Conservation (phyloP, 2,797 vertebrate genomes). For the Girardinus metallicus region DNA sequence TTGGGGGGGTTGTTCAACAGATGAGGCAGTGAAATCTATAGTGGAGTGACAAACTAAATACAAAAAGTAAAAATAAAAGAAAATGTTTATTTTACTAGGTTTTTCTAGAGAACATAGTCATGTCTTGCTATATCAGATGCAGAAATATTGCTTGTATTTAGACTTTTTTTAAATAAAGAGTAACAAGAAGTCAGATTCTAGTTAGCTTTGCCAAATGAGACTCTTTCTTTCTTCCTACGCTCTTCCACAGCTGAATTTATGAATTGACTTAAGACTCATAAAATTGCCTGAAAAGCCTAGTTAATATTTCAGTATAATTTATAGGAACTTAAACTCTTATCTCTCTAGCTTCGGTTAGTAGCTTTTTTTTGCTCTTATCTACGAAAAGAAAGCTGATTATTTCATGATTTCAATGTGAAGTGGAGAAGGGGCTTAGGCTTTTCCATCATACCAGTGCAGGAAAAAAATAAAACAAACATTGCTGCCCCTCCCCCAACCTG, state of each 20-base stretch:
- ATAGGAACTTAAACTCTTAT: neutral
- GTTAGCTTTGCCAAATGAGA: neutral
- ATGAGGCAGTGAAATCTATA: neutral
- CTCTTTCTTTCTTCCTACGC: neutral
- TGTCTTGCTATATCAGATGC: neutral
- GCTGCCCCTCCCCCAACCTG: neutral
- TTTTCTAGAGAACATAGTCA: neutral
- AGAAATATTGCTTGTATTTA: neutral
- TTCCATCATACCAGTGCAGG: neutral
- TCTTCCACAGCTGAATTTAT: neutral
- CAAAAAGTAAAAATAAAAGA: neutral
- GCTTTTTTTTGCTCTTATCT: neutral
- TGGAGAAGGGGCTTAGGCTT: neutral
- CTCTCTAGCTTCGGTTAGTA: neutral
- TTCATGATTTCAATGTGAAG: neutral
- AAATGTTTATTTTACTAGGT: neutral
- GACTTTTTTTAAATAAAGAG: neutral
- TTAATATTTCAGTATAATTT: neutral
- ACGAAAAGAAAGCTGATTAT: neutral
- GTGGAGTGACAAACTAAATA: neutral
- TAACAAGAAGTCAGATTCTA: neutral
- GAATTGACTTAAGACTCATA: neutral
- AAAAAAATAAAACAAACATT: neutral
- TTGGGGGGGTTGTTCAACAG: neutral
- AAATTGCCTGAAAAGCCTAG: neutral